A percentile compares a stretch with the other conserved stretches of the same genome.
Conservation (phyloP, 2,113 vertebrate species). For the Rhinolophus sinicus region DNA sequence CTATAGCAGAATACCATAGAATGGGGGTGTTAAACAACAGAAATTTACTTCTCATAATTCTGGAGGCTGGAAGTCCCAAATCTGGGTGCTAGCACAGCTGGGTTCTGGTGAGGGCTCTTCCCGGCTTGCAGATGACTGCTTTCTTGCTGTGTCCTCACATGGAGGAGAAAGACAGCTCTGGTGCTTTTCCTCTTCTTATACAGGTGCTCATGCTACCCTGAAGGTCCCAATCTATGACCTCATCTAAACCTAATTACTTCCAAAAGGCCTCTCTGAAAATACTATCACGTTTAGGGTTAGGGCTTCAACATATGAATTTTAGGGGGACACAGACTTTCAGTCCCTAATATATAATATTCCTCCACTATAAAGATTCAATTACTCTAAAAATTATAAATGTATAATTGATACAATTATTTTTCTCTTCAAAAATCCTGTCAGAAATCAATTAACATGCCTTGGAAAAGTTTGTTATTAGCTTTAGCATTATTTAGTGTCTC, state of each 20-base stretch:
- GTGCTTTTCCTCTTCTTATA: background rate
- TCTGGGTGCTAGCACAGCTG: background rate
- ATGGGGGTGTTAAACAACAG: background rate
- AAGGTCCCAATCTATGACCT: background rate
- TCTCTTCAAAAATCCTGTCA: background rate
- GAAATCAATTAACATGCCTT: background rate
- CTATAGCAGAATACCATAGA: background rate
- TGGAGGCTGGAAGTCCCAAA: background rate
- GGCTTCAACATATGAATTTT: background rate
- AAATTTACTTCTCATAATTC: background rate
- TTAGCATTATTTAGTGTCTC: background rate
- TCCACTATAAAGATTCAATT: background rate
- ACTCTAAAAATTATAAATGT: background rate
- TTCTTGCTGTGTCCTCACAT: background rate
- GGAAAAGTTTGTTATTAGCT: background rate
- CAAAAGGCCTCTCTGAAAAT: background rate
- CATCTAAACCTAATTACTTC: background rate
- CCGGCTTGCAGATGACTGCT: background rate
- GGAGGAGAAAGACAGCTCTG: background rate
- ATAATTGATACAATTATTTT: background rate
- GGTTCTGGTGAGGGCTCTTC: background rate
- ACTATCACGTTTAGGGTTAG: background rate
- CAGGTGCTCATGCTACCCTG: background rate
- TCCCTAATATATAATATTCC: background rate
- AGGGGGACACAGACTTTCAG: background rate